These are phyloP conservation scores for Eupleurogrammus muticus DNA, from an alignment of 2,797 vertebrate genomes.

Conservation along the genomic window DNA sequence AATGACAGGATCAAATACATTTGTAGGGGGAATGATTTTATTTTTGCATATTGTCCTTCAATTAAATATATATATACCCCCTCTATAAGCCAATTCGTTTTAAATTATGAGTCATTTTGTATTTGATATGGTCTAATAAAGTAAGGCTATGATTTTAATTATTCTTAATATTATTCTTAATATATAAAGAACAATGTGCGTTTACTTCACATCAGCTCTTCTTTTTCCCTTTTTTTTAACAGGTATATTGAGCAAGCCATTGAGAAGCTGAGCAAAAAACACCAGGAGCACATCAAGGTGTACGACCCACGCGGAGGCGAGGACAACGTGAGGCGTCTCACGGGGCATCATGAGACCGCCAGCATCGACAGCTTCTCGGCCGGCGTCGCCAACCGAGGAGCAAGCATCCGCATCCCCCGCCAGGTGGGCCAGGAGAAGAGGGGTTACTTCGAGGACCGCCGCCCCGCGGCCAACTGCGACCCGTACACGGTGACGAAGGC, in stretches of 20 bases:
- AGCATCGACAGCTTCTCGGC: constrained; percentile 86
- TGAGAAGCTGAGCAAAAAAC: constrained; percentile 83
- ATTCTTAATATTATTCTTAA: no score
- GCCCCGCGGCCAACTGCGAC: constrained; percentile 91
- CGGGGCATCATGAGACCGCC: constrained; percentile 86
- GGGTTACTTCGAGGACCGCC: constrained; percentile 92
- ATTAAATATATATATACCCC: no score
- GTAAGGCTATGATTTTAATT: no score
- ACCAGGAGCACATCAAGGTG: constrained; percentile 84
- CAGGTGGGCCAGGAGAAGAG: constrained; percentile 83
- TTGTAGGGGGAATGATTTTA: background rate
- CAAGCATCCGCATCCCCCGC: constrained; percentile 90
- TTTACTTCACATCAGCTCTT: background rate
- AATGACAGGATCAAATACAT: background rate
- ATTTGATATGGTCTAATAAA: no score
- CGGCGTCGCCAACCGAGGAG: constrained; percentile 85
- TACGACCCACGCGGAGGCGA: constrained; percentile 86
- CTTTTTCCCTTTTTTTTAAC: background rate
- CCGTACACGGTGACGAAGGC: constrained; percentile 86
- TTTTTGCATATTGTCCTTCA: background rate
- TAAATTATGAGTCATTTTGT: no score
- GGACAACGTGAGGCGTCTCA: constrained; percentile 90
- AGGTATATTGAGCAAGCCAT: constrained; percentile 88
- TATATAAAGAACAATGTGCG: background rate
- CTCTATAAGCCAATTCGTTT: background rate